These are phyloP conservation scores for Gobionotothen gibberifrons DNA, from an alignment of 2,797 vertebrate species.

Conservation along the genomic window DNA sequence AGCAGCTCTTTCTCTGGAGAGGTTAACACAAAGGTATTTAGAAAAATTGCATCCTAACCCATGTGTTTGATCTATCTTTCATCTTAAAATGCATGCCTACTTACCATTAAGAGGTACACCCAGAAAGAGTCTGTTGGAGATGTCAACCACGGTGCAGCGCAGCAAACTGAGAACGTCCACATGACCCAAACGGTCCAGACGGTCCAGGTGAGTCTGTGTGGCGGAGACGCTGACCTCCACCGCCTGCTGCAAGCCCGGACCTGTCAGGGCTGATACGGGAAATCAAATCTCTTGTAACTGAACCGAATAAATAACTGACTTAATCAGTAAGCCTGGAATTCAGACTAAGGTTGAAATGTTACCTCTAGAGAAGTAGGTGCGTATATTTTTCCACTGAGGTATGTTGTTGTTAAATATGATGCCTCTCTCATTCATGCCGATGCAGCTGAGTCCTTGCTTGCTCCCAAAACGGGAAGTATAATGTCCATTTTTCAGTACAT, in stretches of 20 bases:
- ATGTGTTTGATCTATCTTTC: not conserved
- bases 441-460: constrained; percentile 88
- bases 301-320: not conserved
- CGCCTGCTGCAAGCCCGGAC: constrained; percentile 88
- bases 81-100: not conserved
- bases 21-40: constrained; percentile 5
- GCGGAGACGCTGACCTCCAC: constrained; percentile 87
- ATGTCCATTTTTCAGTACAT: constrained; percentile 88
- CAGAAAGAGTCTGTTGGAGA: constrained; percentile 93
- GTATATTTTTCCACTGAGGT: constrained; percentile 88
- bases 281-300: not conserved
- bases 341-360: constrained; percentile 32
- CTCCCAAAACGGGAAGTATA: constrained; percentile 93
- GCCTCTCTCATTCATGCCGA: constrained; percentile 95
- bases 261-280: constrained; percentile 87
- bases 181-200: constrained; percentile 71
- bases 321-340: not conserved
- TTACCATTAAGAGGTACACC: constrained; percentile 91
- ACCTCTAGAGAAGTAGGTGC: constrained; percentile 94
- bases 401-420: constrained; percentile 96
- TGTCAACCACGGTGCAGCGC: constrained; percentile 90
- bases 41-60: not conserved
- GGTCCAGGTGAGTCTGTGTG: constrained; percentile 86
- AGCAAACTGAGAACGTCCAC: constrained; percentile 90
- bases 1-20: constrained; percentile 89